These are phyloP conservation scores for Drosophila nigricruria DNA, from an alignment of 2,888 invertebrate genomes.

Conservation along the genomic window DNA sequence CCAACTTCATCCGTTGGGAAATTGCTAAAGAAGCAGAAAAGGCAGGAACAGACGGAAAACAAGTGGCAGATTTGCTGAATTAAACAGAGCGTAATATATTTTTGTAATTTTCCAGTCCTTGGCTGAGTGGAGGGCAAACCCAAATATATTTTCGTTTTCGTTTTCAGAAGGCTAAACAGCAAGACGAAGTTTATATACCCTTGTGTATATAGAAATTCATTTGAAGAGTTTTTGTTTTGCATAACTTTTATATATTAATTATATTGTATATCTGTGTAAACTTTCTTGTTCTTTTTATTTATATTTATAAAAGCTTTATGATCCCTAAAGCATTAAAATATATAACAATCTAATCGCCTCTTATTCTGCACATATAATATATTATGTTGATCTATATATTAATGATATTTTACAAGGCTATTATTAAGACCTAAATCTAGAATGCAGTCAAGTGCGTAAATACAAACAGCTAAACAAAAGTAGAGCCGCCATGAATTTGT, in stretches of 20 bases:
- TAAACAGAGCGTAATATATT: slow-evolving; percentile 21
- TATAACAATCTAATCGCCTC: too few relatives aligned
- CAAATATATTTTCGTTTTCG: background rate
- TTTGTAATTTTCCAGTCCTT: slow-evolving; percentile 22
- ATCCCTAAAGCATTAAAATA: too few relatives aligned
- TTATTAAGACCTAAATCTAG: slow-evolving; percentile 16
- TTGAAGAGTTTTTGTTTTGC: background rate
- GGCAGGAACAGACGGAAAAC: background rate
- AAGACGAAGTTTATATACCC: background rate
- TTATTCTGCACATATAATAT: too few relatives aligned
- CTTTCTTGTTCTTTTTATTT: background rate
- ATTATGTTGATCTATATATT: background rate
- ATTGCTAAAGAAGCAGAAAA: background rate
- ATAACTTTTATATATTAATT: background rate
- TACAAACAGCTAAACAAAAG: slow-evolving; percentile 19
- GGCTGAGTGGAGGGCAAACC: background rate
- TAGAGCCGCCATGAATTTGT: slow-evolving; percentile 12
- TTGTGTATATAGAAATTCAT: background rate
- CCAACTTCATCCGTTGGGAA: slow-evolving; percentile 6
- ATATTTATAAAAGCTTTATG: background rate
- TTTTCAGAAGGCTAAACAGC: background rate
- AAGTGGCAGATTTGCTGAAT: background rate
- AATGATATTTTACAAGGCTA: background rate
- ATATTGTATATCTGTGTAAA: background rate
- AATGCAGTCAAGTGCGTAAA: slow-evolving; percentile 54